Evolutionary conservation across 2,888 invertebrate species (phyloP), one percentile per base, ranked within the genome.

Genomic region (Limenitis camilla): DNA sequence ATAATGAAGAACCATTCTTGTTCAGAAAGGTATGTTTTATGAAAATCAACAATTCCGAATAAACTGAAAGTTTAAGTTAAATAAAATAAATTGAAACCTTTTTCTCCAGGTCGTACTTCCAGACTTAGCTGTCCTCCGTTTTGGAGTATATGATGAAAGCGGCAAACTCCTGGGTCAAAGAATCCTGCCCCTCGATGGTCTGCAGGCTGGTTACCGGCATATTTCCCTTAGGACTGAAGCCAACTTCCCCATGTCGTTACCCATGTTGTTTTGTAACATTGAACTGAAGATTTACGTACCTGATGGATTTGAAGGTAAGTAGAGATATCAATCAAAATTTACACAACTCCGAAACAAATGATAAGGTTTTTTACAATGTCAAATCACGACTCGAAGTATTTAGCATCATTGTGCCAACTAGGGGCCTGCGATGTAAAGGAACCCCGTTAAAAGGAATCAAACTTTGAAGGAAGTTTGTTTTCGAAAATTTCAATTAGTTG

Each of bases 271-370:
- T 89, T 99, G 99, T 76, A 96, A 98, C 79, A 98, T 99, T 71
- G 98, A 98, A 85, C 91, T 99, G 59, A 99, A 99, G 89, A 99
- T 99, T 68, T 99, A 99, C 87, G 98, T 99, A 64, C 99, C 99
- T 39, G 98, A 99, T 86, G 99, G 99, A 45, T 95, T 99, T 74
- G 97, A 97, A 90, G 96, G 95, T 95, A 67, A 5, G 5, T 50
- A 29, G 10, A 28, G 0, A n/a, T n/a, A n/a, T n/a, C n/a, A n/a
- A n/a, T n/a, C n/a, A n/a, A n/a, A n/a, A n/a, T n/a, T n/a, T n/a
- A n/a, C n/a, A n/a, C n/a, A n/a, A n/a, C n/a, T n/a, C n/a, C n/a
- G n/a, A n/a, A n/a, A n/a, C n/a, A n/a, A n/a, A n/a, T n/a, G n/a
- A n/a, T n/a, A n/a, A n/a, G n/a, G n/a, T n/a, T n/a, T n/a, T n/a